Conservation (phyloP, 2,797 vertebrate species). For the Propithecus perrieri region DNA sequence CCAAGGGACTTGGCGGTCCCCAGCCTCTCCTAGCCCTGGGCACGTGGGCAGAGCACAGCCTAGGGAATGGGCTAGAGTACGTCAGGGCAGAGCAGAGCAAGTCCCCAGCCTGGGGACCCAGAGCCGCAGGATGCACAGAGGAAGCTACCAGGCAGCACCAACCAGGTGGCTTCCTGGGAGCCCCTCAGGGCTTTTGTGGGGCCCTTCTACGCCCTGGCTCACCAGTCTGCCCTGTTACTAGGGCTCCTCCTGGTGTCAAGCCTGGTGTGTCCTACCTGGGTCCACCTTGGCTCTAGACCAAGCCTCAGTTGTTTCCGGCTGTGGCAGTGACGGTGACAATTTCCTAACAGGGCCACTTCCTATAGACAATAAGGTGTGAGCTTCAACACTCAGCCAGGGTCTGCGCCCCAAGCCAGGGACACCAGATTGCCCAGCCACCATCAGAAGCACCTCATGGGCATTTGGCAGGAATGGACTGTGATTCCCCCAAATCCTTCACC, state of each 20-base stretch:
- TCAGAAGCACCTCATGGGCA: rapidly evolving
- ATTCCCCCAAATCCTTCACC: too few relatives aligned
- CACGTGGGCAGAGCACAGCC: neutral
- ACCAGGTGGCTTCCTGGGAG: neutral
- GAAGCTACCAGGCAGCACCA: rapidly evolving
- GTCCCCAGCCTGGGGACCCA: neutral
- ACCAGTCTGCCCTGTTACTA: neutral
- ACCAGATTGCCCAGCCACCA: rapidly evolving
- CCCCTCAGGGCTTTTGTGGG: neutral
- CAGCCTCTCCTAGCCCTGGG: neutral
- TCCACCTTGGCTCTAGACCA: neutral
- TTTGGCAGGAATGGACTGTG: neutral
- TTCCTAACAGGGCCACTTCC: neutral
- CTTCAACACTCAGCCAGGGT: rapidly evolving
- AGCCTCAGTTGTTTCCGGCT: neutral
- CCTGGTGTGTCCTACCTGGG: neutral
- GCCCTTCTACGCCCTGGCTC: neutral
- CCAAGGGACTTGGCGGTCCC: neutral
- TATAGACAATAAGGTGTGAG: rapidly evolving
- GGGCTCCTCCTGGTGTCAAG: neutral
- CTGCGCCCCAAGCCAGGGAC: rapidly evolving
- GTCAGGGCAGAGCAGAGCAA: neutral
- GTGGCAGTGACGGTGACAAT: neutral
- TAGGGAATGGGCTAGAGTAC: rapidly evolving
- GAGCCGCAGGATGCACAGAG: neutral